Conservation (phyloP, 2,113 vertebrate species). For the Oenanthe melanoleuca region DNA sequence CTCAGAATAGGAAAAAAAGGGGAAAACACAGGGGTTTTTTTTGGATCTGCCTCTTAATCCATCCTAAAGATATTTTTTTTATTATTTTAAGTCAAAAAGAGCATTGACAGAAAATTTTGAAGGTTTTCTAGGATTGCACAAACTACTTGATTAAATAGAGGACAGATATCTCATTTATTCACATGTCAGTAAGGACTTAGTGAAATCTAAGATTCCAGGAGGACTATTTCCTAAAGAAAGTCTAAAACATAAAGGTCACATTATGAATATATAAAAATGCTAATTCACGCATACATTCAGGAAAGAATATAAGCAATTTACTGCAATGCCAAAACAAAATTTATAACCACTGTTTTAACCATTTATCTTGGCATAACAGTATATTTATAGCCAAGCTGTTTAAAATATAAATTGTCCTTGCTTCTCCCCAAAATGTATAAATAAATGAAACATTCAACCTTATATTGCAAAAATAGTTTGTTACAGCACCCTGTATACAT, state of each 20-base stretch:
- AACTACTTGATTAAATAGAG: not conserved
- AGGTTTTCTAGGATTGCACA: not conserved
- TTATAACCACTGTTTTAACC: not conserved
- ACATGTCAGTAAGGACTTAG: not conserved
- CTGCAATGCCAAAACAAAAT: conserved; percentile 29
- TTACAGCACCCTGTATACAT: not conserved
- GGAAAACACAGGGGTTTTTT: rapidly evolving
- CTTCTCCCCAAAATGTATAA: conserved; percentile 7
- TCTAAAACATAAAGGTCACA: conserved; percentile 24
- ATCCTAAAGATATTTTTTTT: not conserved
- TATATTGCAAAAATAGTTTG: not conserved
- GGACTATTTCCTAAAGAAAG: not conserved
- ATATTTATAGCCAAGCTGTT: conserved; percentile 36
- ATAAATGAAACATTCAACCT: conserved; percentile 23
- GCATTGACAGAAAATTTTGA: not conserved
- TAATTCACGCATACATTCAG: conserved; percentile 16
- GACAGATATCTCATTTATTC: not conserved
- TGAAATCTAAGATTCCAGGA: not conserved
- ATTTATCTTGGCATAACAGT: not conserved
- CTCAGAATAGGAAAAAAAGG: rapidly evolving
- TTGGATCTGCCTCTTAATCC: not conserved
- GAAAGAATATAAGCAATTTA: conserved; percentile 27
- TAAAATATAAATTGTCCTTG: conserved; percentile 17
- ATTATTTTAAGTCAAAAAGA: not conserved
- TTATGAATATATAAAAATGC: conserved; percentile 29